A percentile compares a stretch with the other conserved stretches of the same genome.
Conservation (phyloP, 23 tunicate genomes). For the Halocynthia aurantium region DNA sequence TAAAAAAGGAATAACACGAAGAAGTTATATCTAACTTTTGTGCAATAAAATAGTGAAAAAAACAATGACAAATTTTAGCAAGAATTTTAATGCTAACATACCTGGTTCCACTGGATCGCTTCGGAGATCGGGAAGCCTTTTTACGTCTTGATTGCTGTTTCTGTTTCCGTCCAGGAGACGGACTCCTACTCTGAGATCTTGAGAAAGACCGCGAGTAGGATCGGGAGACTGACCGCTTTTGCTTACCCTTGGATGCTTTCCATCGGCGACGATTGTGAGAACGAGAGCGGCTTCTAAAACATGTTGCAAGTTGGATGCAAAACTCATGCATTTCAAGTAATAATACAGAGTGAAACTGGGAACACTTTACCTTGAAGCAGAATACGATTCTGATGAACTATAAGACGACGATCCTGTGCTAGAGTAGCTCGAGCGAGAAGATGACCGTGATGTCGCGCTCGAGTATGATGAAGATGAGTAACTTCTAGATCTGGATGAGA, state of each 20-base stretch:
- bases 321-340: background rate
- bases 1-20: too few relatives aligned
- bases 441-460: conserved; percentile 34
- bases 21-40: too few relatives aligned
- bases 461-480: conserved; percentile 35
- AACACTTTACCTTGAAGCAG: conserved; percentile 14
- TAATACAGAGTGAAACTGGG: background rate
- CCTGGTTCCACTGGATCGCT: conserved; percentile 6
- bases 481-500: conserved; percentile 31
- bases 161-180: background rate
- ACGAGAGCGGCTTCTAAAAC: conserved; percentile 3
- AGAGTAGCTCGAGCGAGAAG: conserved; percentile 36
- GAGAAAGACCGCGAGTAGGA: background rate
- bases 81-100: background rate
- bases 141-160: background rate
- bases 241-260: background rate
- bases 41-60: too few relatives aligned
- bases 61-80: background rate
- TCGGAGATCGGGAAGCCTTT: background rate
- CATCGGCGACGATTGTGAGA: background rate
- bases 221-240: background rate
- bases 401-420: conserved; percentile 30
- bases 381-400: conserved; percentile 13
- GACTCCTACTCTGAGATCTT: background rate
- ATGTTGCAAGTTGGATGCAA: background rate